Evolutionary conservation across 1,140 invertebrate genomes (phyloP).

Genomic region (Cataglyphis hispanica): DNA sequence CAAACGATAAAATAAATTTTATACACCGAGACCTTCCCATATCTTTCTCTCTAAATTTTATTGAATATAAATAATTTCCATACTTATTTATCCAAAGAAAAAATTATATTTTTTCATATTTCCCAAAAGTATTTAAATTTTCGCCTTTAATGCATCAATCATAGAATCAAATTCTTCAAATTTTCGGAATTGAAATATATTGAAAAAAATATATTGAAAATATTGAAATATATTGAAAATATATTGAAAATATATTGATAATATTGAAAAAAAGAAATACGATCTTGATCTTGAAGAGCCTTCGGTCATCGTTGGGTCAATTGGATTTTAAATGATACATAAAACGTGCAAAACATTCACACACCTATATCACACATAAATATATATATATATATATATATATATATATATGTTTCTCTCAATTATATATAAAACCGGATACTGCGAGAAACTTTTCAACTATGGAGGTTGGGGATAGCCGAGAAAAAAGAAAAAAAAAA

Average conservation of each 20-base stretch:
- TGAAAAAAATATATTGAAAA: slow-evolving; percentile 41
- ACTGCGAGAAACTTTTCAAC: slow-evolving; percentile 64
- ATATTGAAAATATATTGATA: slow-evolving; percentile 46
- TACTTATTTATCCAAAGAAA: neutral
- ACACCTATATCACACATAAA: too few species aligned
- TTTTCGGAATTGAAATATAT: neutral
- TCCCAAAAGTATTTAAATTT: neutral
- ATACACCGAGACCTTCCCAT: neutral
- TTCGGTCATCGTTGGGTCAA: slow-evolving; percentile 78
- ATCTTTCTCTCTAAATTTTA: neutral
- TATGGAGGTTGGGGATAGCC: slow-evolving; percentile 56
- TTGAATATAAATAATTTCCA: neutral
- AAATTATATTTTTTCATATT: neutral
- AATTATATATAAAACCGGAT: slow-evolving; percentile 39
- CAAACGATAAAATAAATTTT: slow-evolving; percentile 9
- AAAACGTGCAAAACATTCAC: slow-evolving; percentile 34
- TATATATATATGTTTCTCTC: too few species aligned
- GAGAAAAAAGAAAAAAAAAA: slow-evolving; percentile 70
- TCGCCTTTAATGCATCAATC: neutral
- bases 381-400: too few species aligned
- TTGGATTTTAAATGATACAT: slow-evolving; percentile 66
- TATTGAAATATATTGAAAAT: slow-evolving; percentile 45
- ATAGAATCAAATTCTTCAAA: neutral
- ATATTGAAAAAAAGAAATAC: neutral
- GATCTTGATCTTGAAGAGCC: slow-evolving; percentile 53